A percentile compares a stretch with the other conserved stretches of the same genome.
phyloP scores from a whole-genome alignment of 2,113 vertebrate genomes.

The Xiphophorus hellerii region DNA sequence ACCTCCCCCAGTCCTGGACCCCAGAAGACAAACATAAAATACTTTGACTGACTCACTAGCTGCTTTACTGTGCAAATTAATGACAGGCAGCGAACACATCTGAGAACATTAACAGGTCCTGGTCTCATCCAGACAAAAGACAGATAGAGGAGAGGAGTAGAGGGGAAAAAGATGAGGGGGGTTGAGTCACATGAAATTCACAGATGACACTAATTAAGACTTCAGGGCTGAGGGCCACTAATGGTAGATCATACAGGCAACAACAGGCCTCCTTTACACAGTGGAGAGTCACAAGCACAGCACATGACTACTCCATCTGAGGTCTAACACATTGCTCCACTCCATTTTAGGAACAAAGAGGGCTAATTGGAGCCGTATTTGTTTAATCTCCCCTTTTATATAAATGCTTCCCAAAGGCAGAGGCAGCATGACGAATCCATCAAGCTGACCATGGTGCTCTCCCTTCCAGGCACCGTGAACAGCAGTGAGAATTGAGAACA shows the following conservation, averaged over 20 bases:
- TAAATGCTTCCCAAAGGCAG: conserved; percentile 26
- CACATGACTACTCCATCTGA: conserved; percentile 56
- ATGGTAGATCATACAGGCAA: conserved; percentile 48
- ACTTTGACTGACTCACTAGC: conserved; percentile 12
- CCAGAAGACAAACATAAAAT: conserved; percentile 19
- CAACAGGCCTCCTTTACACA: conserved; percentile 52
- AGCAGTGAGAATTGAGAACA: conserved; percentile 31
- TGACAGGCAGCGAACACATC: conserved; percentile 19
- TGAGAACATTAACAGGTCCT: conserved; percentile 44
- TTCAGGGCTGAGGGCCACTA: conserved; percentile 51
- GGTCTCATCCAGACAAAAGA: conserved; percentile 11
- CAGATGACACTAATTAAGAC: conserved; percentile 66
- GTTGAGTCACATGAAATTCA: conserved; percentile 45
- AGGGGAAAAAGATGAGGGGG: conserved; percentile 6
- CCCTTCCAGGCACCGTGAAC: not conserved
- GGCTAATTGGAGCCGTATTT: conserved; percentile 21
- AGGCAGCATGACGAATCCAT: conserved; percentile 27
- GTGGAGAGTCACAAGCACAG: conserved; percentile 53
- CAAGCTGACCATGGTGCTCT: conserved; percentile 21
- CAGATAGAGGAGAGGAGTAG: conserved; percentile 1
- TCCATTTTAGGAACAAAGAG: conserved; percentile 31
- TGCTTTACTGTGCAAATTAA: conserved; percentile 33
- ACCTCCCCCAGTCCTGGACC: conserved; percentile 31
- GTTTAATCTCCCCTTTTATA: conserved; percentile 29
- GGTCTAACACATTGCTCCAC: conserved; percentile 14